A percentile compares a stretch with the other conserved stretches of the same genome.
Conservation (phyloP, 2,888 invertebrate genomes). For the Cerceris ruficornis region DNA sequence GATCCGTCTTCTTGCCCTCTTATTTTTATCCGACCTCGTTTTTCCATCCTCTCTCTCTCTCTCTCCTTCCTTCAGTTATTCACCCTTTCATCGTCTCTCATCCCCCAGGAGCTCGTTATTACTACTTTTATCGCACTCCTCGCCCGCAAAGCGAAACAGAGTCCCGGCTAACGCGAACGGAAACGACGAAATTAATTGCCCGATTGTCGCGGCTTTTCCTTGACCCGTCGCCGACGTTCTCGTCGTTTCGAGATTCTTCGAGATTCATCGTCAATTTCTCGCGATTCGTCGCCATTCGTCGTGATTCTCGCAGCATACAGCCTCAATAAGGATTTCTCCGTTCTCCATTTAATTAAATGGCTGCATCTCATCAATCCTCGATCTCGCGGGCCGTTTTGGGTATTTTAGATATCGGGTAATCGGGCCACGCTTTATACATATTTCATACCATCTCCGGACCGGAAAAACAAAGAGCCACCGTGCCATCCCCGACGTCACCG, state of each 20-base stretch:
- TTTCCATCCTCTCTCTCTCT: background rate
- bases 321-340: too few relatives aligned
- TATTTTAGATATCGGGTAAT: background rate
- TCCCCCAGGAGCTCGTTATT: conserved; percentile 39
- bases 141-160: background rate
- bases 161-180: conserved; percentile 34
- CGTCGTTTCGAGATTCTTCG: too few relatives aligned
- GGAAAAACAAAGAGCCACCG: conserved; percentile 37
- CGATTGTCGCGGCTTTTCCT: background rate
- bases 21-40: conserved; percentile 42
- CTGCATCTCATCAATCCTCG: conserved; percentile 35
- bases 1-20: background rate
- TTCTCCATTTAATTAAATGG: conserved; percentile 32
- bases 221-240: background rate
- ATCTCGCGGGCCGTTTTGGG: conserved; percentile 7
- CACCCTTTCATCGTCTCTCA: too few relatives aligned
- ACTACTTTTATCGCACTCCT: conserved; percentile 42
- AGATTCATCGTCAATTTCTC: too few relatives aligned
- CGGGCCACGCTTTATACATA: conserved; percentile 38
- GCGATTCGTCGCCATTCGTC: too few relatives aligned
- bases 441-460: conserved; percentile 36
- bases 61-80: background rate
- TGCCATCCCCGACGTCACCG: background rate
- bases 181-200: conserved; percentile 52
- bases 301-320: too few relatives aligned